Evolutionary conservation across 2,888 invertebrate species (phyloP).

Genomic region (Parascotia fuliginaria): DNA sequence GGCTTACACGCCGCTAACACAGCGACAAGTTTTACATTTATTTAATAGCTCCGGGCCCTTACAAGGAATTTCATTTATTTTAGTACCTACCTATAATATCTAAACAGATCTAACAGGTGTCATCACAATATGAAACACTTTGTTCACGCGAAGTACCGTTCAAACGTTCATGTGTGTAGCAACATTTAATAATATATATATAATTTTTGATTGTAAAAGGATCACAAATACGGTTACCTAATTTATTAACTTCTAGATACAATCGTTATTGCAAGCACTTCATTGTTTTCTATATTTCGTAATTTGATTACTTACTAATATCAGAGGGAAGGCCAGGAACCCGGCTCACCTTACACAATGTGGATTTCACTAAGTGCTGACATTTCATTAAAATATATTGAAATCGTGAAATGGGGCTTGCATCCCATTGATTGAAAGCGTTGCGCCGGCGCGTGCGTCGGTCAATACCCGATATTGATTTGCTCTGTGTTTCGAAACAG

Average conservation of each 20-base stretch:
- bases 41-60: slow-evolving; percentile 29
- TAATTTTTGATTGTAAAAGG: not conserved
- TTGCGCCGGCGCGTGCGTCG: slow-evolving; percentile 67
- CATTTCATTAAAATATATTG: slow-evolving; percentile 84
- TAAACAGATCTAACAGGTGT: not conserved
- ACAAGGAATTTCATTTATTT: slow-evolving; percentile 12
- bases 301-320: slow-evolving; percentile 51
- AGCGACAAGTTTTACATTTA: slow-evolving; percentile 22
- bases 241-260: slow-evolving; percentile 39
- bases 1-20: slow-evolving; percentile 16
- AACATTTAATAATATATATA: too few species aligned
- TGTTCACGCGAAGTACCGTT: not conserved
- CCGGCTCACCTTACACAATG: slow-evolving; percentile 68
- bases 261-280: slow-evolving; percentile 37
- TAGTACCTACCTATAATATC: not conserved
- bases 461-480: slow-evolving; percentile 72
- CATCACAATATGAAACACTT: not conserved
- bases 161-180: too few species aligned
- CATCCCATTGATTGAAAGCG: slow-evolving; percentile 80
- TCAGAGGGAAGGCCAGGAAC: slow-evolving; percentile 54
- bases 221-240: not conserved
- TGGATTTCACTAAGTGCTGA: slow-evolving; percentile 79
- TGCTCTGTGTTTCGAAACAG: slow-evolving; percentile 67
- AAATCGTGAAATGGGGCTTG: slow-evolving; percentile 82
- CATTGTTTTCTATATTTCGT: slow-evolving; percentile 56